Conservation (phyloP, 2,888 invertebrate genomes). For the Latrodectus hesperus region DNA sequence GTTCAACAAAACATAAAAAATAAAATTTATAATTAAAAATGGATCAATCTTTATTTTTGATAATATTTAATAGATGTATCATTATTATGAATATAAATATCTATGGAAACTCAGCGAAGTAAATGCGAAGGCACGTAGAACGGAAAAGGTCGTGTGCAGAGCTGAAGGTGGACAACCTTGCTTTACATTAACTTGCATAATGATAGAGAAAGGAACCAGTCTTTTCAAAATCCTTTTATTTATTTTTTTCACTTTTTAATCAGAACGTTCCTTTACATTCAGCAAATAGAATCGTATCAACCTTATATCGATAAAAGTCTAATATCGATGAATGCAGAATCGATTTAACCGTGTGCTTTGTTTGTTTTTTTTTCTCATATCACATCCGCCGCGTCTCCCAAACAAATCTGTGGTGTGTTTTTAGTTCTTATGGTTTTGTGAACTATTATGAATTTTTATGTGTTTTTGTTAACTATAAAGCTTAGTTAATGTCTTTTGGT, state of each 20-base stretch:
- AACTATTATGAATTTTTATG: neutral
- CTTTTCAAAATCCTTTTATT: neutral
- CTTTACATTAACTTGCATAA: neutral
- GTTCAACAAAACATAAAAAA: too few relatives aligned
- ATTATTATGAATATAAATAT: too few relatives aligned
- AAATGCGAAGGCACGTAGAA: neutral
- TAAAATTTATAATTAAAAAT: neutral
- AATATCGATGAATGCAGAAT: neutral
- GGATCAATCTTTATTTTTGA: neutral
- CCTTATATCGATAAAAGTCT: neutral
- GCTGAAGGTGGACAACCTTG: neutral
- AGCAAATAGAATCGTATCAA: neutral
- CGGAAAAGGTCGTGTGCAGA: too few relatives aligned
- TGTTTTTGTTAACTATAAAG: neutral
- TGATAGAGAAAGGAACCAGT: neutral
- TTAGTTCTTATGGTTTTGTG: neutral
- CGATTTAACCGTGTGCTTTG: neutral
- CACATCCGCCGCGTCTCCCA: neutral
- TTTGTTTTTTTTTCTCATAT: neutral
- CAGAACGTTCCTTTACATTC: neutral
- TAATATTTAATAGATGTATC: neutral
- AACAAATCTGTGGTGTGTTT: neutral
- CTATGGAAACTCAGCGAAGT: neutral
- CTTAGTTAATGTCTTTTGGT: neutral
- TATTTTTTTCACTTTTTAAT: neutral